Percentiles rank a stretch among this genome's conserved stretches.
These are phyloP conservation scores for Volucella inflata DNA, from an alignment of 2,888 invertebrate genomes.

Conservation along the genomic window DNA sequence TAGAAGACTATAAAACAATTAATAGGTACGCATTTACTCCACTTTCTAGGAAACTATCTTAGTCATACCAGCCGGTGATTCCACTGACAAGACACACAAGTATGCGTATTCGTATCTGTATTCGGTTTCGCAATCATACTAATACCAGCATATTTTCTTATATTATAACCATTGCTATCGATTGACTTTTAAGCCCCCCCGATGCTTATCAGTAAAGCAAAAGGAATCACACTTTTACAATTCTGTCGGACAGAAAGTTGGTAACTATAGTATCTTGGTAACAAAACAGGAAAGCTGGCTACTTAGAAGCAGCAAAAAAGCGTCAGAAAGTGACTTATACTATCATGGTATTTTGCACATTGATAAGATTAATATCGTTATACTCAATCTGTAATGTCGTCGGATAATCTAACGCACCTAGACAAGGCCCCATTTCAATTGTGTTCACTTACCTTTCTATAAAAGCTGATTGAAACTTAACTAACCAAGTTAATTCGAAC, in stretches of 20 bases:
- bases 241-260: neutral
- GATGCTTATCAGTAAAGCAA: neutral
- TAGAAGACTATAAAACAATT: neutral
- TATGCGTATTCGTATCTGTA: neutral
- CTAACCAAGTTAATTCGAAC: conserved; percentile 40
- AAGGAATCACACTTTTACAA: conserved; percentile 2
- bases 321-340: neutral
- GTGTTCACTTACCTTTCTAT: conserved; percentile 17
- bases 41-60: neutral
- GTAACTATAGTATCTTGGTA: neutral
- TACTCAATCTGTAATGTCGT: conserved; percentile 35
- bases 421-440: neutral
- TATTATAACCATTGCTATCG: neutral
- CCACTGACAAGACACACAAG: neutral
- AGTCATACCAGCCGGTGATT: conserved; percentile 1
- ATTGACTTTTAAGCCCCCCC: neutral
- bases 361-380: conserved; percentile 45
- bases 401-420: conserved; percentile 48
- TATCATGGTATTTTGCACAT: conserved; percentile 11
- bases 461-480: conserved; percentile 24
- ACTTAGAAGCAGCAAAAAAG: too few species aligned
- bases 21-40: neutral
- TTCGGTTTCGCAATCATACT: too few species aligned
- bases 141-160: too few species aligned
- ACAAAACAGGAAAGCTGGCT: neutral